Conservation (phyloP, 2,797 vertebrate species). For the Malurus leucopterus region DNA sequence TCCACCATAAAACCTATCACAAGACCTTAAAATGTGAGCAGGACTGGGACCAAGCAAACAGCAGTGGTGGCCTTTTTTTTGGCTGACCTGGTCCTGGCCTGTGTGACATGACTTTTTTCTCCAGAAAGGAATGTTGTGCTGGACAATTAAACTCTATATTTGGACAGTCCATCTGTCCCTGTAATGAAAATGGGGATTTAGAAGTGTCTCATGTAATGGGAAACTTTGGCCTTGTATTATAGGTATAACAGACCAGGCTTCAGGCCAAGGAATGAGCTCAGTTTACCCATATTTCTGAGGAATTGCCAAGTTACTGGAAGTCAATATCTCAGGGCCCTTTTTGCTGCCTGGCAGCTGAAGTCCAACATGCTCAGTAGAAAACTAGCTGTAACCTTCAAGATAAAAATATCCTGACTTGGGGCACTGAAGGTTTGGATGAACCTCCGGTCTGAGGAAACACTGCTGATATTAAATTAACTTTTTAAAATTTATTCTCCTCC, state of each 20-base stretch:
- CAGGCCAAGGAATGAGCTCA: slow-evolving; percentile 37
- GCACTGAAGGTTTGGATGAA: not conserved
- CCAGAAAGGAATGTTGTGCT: not conserved
- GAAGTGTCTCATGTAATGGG: not conserved
- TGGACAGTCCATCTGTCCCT: not conserved
- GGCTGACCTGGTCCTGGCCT: not conserved
- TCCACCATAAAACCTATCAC: not conserved
- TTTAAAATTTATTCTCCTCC: not conserved
- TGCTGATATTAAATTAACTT: not conserved
- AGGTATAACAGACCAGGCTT: not conserved
- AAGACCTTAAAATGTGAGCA: not conserved
- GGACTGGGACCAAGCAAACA: not conserved
- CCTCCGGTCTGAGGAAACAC: not conserved
- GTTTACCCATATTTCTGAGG: not conserved
- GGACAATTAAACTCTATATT: not conserved
- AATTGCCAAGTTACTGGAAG: slow-evolving; percentile 35
- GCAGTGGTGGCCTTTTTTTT: not conserved
- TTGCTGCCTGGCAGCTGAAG: not conserved
- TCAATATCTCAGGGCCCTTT: not conserved
- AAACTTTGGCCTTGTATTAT: not conserved
- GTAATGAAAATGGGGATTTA: slow-evolving; percentile 4
- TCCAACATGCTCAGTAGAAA: not conserved
- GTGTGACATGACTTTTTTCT: not conserved
- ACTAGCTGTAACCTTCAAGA: not conserved
- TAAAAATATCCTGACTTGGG: not conserved